Percentiles rank a stretch among this genome's conserved stretches.
phyloP scores from a whole-genome alignment of 2,797 vertebrate genomes.

The Xenentodon cancila region DNA sequence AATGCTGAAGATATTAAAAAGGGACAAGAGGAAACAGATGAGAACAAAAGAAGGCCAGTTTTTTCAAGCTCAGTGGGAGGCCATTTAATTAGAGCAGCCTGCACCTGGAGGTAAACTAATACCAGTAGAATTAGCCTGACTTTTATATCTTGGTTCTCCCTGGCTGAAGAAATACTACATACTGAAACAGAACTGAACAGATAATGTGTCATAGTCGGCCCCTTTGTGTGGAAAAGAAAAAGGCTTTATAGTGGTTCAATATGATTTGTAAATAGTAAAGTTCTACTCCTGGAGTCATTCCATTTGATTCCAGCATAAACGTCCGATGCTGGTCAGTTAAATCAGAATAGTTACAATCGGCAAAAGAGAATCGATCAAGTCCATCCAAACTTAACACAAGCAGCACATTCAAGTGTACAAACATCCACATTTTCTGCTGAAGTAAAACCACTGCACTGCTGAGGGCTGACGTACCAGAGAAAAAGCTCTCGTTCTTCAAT shows the following conservation, averaged over 20 bases:
- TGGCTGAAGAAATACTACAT: neutral
- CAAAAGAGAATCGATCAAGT: slow-evolving; percentile 26
- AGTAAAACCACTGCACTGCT: slow-evolving; percentile 23
- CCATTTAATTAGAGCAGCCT: slow-evolving; percentile 46
- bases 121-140: slow-evolving; percentile 31
- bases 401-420: slow-evolving; percentile 18
- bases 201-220: no score
- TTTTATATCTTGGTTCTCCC: slow-evolving; percentile 2
- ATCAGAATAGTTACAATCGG: slow-evolving; percentile 38
- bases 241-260: neutral
- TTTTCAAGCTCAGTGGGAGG: slow-evolving; percentile 32
- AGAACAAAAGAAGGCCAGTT: slow-evolving; percentile 35
- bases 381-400: slow-evolving; percentile 13
- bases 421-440: slow-evolving; percentile 6
- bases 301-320: neutral
- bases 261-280: neutral
- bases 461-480: slow-evolving; percentile 39
- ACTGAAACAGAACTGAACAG: neutral
- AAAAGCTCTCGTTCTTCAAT: slow-evolving; percentile 37
- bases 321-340: slow-evolving; percentile 15
- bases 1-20: slow-evolving; percentile 49
- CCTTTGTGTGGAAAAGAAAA: slow-evolving; percentile 1
- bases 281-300: neutral
- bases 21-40: slow-evolving; percentile 12
- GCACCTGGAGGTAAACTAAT: slow-evolving; percentile 33